A percentile compares a stretch with the other conserved stretches of the same genome.
phyloP scores from a whole-genome alignment of 2,888 invertebrate species.

The Meandrusa payeni region DNA sequence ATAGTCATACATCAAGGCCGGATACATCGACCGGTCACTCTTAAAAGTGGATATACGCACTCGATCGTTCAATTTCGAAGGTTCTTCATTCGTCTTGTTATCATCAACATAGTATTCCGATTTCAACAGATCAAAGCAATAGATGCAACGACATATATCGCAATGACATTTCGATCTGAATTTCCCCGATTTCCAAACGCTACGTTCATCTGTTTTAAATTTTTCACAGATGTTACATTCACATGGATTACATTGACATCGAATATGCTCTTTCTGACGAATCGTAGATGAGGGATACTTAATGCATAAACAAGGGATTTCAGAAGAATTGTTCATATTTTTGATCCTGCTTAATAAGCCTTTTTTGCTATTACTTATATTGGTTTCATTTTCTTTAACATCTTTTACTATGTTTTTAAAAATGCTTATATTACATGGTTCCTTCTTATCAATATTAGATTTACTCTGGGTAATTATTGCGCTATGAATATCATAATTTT shows the following conservation, averaged over 20 bases:
- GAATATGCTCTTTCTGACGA: not conserved
- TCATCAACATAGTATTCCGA: conserved; percentile 11
- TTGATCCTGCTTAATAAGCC: not conserved
- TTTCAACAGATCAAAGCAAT: conserved; percentile 10
- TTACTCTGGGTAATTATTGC: conserved; percentile 29
- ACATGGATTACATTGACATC: conserved; percentile 21
- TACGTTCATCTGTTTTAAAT: not conserved
- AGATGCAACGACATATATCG: conserved; percentile 11
- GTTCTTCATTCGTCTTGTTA: not conserved
- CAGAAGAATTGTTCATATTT: not conserved
- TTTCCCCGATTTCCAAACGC: conserved; percentile 13
- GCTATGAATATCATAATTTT: conserved; percentile 49
- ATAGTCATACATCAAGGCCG: conserved; percentile 9
- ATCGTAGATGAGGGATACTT: conserved; percentile 1
- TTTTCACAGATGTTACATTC: conserved; percentile 21
- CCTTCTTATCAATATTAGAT: conserved; percentile 8
- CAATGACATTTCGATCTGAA: conserved; percentile 19
- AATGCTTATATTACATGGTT: conserved; percentile 14
- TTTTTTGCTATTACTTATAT: no score
- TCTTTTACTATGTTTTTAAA: conserved; percentile 6
- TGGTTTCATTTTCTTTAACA: not conserved
- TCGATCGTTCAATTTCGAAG: not conserved
- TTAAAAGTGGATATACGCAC: not conserved
- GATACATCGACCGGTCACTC: not conserved
- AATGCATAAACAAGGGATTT: not conserved